Base-by-base conservation (phyloP, 1,140 invertebrate genomes). In the Drosophila paulistorum region DNA sequence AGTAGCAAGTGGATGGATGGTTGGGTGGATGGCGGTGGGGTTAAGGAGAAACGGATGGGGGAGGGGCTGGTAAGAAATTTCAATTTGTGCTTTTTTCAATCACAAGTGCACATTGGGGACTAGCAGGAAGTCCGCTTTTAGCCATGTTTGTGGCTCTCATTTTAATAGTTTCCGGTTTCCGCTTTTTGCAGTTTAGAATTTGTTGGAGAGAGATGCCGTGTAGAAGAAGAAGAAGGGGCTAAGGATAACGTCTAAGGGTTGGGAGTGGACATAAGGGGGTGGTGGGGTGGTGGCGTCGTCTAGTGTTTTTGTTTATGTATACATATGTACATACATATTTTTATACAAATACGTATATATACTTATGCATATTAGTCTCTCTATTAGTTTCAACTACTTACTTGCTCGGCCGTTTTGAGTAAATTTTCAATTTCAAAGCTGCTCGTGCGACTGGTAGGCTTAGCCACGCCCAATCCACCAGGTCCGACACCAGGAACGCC, bases 371-470 rank as follows among this genome's bases (percentile, higher is more conserved):
- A 68, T 30, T 30, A 30, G 30, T 30, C 67, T 61, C 45, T 37
- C 45, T 37, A 42, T 57, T 58, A 59, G 4, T 39, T 39, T n/a
- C 41, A 37, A 65, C 61, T 63, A 86, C 90, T 91, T 92, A 92
- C 91, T 85, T 92, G 95, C 79, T 95, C 95, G 9, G 94, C 94
- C 74, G 93, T 93, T 93, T 97, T 98, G 62, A 98, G 93, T 69
- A 97, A 94, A 93, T 97, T 97, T 93, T 98, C 97, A 81, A 98
- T 97, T 93, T 98, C 97, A 82, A 97, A 97, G 33, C 97, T 97
- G 92, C 96, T 97, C 51, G 96, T 96, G 71, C 96, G 94, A 23
- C 96, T 97, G 65, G 95, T 95, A 71, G 94, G 94, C 93, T 95
- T 95, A 70, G 93, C 85, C 67, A 89, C 84, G 69, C 83, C 83